Evolutionary conservation across 1,140 invertebrate species (phyloP).

Genomic region (Acromyrmex echinatior): DNA sequence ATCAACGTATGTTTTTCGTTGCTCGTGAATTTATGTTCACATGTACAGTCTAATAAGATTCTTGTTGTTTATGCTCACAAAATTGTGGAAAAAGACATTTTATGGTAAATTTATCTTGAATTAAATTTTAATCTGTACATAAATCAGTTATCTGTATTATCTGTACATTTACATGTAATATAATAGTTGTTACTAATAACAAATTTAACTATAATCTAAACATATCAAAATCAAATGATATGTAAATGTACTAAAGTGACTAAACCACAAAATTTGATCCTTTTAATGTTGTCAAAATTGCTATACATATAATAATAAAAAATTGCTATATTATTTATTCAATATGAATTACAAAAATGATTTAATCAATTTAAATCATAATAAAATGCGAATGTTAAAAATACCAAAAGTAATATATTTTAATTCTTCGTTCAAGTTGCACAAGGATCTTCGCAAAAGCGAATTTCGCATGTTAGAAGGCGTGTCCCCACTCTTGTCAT

Average conservation of each 20-base stretch:
- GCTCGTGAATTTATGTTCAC: neutral
- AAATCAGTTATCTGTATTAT: neutral
- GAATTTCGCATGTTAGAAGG: conserved; percentile 22
- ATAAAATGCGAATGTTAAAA: neutral
- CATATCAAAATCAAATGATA: neutral
- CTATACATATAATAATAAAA: no score
- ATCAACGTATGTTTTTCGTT: neutral
- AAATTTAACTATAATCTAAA: neutral
- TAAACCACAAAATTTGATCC: neutral
- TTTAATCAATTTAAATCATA: neutral
- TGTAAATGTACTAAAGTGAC: neutral
- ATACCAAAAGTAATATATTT: neutral
- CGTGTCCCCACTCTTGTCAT: neutral
- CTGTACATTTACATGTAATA: neutral
- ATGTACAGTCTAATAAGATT: no score
- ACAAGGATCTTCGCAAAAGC: neutral
- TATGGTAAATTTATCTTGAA: neutral
- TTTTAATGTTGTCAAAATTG: neutral
- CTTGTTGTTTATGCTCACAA: neutral
- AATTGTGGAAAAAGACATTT: neutral
- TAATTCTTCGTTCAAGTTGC: neutral
- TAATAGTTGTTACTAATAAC: neutral
- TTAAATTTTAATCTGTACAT: neutral
- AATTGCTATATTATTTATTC: no score
- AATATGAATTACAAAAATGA: no score